phyloP scores from a whole-genome alignment of 2,113 vertebrate species.

The Anser cygnoides region DNA sequence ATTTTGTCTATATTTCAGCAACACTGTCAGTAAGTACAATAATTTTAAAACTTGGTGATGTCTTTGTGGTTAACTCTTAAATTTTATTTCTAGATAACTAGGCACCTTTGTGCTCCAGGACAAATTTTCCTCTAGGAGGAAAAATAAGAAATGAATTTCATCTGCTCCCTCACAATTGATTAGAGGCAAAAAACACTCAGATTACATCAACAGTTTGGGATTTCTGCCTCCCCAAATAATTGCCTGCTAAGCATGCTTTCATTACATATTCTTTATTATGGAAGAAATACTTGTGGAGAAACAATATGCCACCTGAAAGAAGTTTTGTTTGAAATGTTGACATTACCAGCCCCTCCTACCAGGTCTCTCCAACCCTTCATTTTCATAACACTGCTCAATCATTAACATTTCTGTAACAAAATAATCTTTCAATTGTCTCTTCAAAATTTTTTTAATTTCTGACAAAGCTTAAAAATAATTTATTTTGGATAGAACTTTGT shows the following conservation, averaged over 20 bases:
- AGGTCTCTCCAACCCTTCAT: neutral
- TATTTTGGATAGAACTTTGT: neutral
- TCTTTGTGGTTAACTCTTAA: neutral
- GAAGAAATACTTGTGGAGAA: neutral
- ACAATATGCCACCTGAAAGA: neutral
- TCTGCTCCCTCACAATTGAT: neutral
- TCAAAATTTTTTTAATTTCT: neutral
- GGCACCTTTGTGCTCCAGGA: neutral
- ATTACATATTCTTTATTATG: neutral
- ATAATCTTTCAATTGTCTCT: neutral
- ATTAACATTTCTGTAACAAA: neutral
- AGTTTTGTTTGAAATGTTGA: neutral
- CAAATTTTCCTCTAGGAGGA: neutral
- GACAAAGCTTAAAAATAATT: neutral
- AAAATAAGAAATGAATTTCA: neutral
- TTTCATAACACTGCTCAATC: neutral
- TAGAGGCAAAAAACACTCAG: neutral
- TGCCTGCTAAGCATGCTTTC: neutral
- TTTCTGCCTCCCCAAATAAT: neutral
- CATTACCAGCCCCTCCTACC: neutral
- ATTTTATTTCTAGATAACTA: neutral
- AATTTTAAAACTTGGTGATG: neutral
- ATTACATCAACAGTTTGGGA: neutral
- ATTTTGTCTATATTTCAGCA: neutral
- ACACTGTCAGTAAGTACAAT: neutral